Percentiles rank a stretch among this genome's conserved stretches.
Evolutionary conservation across 2,888 invertebrate species (phyloP).

Genomic region (Abrostola triplasia): DNA sequence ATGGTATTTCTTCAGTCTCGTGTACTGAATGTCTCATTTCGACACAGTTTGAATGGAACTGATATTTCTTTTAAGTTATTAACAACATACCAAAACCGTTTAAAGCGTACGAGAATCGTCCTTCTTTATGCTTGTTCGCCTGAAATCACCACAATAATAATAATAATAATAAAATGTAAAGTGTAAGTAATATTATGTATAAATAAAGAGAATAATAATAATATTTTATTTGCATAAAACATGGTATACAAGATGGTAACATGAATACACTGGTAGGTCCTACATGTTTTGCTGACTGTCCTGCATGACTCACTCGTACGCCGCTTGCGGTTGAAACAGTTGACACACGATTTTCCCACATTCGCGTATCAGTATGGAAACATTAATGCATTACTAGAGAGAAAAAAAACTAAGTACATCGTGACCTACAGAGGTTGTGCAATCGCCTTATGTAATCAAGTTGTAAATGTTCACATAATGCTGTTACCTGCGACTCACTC

Average conservation of each 20-base stretch:
- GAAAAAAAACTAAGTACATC: conserved; percentile 46
- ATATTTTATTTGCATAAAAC: too few species aligned
- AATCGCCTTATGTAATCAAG: conserved; percentile 61
- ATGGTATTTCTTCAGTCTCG: too few species aligned
- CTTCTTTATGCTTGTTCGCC: conserved; percentile 16
- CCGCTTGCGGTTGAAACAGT: conserved; percentile 21
- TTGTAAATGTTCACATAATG: conserved; percentile 64
- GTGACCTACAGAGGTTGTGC: conserved; percentile 60
- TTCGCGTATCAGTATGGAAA: conserved; percentile 34
- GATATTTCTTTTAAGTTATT: too few species aligned
- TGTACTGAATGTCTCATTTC: too few species aligned
- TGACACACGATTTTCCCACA: conserved; percentile 51
- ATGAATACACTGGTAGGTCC: too few species aligned
- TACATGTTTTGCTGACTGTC: too few species aligned
- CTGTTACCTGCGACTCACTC: conserved; percentile 43
- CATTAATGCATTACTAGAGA: conserved; percentile 46
- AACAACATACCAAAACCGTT: background rate
- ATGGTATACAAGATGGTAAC: too few species aligned
- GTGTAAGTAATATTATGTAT: too few species aligned
- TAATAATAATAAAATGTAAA: too few species aligned
- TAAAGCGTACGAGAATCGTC: too few species aligned
- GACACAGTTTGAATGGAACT: too few species aligned
- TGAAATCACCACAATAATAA: conserved; percentile 8
- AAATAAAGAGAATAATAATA: too few species aligned
- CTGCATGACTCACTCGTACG: conserved; percentile 40